Conservation (phyloP, 2,113 vertebrate genomes). For the Malurus alboscapulatus region DNA sequence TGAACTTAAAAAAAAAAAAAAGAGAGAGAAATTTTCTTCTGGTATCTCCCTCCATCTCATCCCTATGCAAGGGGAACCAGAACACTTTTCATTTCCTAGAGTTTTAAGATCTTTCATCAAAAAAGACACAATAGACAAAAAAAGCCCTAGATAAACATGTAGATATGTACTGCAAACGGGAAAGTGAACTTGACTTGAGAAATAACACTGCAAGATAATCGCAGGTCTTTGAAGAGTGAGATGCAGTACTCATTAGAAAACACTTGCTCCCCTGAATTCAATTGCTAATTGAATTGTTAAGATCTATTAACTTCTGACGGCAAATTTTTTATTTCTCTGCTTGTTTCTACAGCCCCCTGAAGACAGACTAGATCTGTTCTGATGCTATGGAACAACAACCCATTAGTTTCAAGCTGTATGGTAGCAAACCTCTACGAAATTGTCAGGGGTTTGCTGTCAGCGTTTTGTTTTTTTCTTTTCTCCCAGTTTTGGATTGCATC, state of each 20-base stretch:
- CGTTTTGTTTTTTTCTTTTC: accelerated
- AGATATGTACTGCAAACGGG: background rate
- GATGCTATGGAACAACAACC: background rate
- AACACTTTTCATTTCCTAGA: background rate
- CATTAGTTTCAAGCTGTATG: background rate
- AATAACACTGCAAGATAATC: background rate
- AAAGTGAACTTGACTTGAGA: background rate
- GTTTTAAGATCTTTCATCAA: background rate
- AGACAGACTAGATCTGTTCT: background rate
- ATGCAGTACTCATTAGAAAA: background rate
- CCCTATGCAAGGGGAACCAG: background rate
- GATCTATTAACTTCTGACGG: background rate
- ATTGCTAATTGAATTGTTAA: background rate
- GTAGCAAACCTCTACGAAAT: background rate
- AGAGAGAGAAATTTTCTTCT: background rate
- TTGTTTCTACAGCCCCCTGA: background rate
- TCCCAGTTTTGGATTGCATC: background rate
- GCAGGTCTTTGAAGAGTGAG: constrained; percentile 1
- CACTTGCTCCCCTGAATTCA: background rate
- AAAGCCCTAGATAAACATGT: background rate
- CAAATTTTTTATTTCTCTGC: background rate
- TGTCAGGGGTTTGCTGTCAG: too few relatives aligned
- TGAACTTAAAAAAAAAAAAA: background rate
- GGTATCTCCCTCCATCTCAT: background rate
- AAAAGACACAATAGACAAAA: background rate